A percentile compares a stretch with the other conserved stretches of the same genome.
Conservation (phyloP, 2,888 invertebrate species). For the Xylophagus ater region DNA sequence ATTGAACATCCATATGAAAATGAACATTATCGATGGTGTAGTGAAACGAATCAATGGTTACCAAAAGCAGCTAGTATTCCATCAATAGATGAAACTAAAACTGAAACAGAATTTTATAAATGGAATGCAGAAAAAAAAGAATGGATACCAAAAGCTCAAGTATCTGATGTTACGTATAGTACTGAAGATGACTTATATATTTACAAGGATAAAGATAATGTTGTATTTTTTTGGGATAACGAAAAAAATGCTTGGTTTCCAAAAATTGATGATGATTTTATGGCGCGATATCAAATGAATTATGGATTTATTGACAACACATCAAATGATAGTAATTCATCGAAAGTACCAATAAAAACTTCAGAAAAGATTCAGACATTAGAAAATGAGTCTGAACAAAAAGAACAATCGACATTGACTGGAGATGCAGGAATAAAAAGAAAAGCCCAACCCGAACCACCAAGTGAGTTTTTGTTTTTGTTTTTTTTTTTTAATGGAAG, state of each 20-base stretch:
- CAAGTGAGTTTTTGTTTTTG: constrained; percentile 26
- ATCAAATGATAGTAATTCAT: too few relatives aligned
- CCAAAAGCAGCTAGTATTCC: constrained; percentile 29
- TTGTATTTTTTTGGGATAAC: constrained; percentile 83
- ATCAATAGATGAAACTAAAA: constrained; percentile 29
- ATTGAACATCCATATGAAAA: constrained; percentile 33
- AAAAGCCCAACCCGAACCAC: constrained; percentile 44
- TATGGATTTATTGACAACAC: constrained; percentile 73
- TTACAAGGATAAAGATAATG: constrained; percentile 78
- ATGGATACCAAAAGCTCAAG: constrained; percentile 41
- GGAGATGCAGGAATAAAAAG: constrained; percentile 30
- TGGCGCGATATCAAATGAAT: constrained; percentile 91
- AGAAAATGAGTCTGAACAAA: constrained; percentile 9
- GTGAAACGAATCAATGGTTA: constrained; percentile 42
- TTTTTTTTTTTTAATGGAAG: not conserved
- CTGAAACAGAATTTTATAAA: constrained; percentile 42
- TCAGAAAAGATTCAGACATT: too few relatives aligned
- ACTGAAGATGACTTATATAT: constrained; percentile 68
- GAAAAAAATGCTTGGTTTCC: constrained; percentile 93
- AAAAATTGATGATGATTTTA: constrained; percentile 91
- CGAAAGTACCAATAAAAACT: too few relatives aligned
- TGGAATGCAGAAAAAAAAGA: constrained; percentile 51
- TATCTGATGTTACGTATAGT: constrained; percentile 44
- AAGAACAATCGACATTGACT: constrained; percentile 10
- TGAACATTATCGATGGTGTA: constrained; percentile 36